Conservation (phyloP, 2,113 vertebrate species). For the Hiodon tergisus region DNA sequence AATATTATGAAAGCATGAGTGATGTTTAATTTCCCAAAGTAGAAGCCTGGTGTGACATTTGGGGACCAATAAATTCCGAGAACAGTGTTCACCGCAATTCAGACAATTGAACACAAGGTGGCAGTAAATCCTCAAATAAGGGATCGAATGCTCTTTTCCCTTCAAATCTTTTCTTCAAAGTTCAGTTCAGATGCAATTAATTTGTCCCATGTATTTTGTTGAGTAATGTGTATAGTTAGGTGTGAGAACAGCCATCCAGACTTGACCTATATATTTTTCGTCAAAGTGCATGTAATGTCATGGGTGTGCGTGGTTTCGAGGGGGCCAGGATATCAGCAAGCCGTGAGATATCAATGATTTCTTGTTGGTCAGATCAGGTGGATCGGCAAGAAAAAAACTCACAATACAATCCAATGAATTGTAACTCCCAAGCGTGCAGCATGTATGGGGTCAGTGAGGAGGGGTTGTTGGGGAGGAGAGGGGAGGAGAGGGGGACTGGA, state of each 20-base stretch:
- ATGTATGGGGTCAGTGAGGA: not conserved
- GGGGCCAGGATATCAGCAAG: conserved; percentile 17
- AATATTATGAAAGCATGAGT: too few species aligned
- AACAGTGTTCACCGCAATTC: not conserved
- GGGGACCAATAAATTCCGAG: not conserved
- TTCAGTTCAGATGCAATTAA: not conserved
- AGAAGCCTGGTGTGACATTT: not conserved
- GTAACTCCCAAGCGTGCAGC: not conserved
- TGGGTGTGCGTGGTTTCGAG: not conserved
- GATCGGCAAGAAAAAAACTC: too few species aligned
- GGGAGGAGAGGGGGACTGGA: not conserved
- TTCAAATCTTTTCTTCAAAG: not conserved
- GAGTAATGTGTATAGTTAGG: not conserved
- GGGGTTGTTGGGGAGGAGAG: not conserved
- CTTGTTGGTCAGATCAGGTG: too few species aligned
- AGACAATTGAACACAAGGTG: conserved; percentile 8
- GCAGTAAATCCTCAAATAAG: not conserved
- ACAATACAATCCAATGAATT: too few species aligned
- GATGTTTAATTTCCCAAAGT: not conserved
- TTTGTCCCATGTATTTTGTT: not conserved
- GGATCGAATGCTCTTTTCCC: not conserved
- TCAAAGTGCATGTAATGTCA: conserved; percentile 5
- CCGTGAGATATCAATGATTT: conserved; percentile 35
- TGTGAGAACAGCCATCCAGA: not conserved
- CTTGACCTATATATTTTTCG: not conserved